Percentiles rank a stretch among this genome's conserved stretches.
phyloP scores from a whole-genome alignment of 2,113 vertebrate genomes.

The Micromys minutus region DNA sequence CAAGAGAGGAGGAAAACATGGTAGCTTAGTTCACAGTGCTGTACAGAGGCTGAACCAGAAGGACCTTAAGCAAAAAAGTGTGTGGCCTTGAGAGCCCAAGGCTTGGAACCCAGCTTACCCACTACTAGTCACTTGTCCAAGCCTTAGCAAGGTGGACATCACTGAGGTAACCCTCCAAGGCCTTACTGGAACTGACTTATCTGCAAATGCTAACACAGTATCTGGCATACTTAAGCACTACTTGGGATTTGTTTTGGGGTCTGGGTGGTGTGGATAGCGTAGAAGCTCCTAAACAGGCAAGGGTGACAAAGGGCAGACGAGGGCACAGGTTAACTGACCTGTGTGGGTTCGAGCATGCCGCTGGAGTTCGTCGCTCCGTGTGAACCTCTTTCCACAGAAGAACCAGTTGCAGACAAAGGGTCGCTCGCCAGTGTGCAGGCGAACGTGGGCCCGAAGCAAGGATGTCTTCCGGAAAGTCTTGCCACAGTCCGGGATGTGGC shows the following conservation, averaged over 20 bases:
- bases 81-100: background rate
- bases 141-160: background rate
- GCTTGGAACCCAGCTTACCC: background rate
- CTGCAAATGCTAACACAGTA: background rate
- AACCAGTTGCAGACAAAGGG: conserved; percentile 98
- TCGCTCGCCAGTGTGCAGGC: conserved; percentile 95
- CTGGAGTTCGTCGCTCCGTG: conserved; percentile 96
- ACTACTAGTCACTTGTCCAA: background rate
- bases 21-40: background rate
- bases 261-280: background rate
- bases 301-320: background rate
- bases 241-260: background rate
- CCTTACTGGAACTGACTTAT: background rate
- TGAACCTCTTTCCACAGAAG: conserved; percentile 97
- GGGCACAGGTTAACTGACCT: conserved; percentile 83
- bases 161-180: background rate
- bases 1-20: background rate
- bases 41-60: background rate
- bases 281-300: background rate
- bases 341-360: conserved; percentile 96
- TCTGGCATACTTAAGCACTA: background rate
- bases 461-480: conserved; percentile 98
- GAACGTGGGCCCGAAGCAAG: conserved; percentile 94
- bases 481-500: conserved; percentile 95
- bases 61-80: too few species aligned